phyloP scores from a whole-genome alignment of 2,113 vertebrate genomes.

The Gymnarchus niloticus region DNA sequence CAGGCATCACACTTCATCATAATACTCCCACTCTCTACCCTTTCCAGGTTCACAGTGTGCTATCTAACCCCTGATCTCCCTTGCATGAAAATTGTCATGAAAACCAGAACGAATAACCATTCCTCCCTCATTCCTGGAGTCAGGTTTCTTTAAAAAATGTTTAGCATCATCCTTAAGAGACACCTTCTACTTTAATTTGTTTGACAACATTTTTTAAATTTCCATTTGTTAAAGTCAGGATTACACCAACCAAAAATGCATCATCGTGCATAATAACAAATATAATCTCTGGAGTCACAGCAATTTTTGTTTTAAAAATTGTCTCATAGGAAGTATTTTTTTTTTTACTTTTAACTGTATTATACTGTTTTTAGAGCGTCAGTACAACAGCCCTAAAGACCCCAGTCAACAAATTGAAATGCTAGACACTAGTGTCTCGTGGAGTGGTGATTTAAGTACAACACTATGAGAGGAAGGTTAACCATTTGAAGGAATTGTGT shows the following conservation, averaged over 20 bases:
- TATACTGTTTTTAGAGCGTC: background rate
- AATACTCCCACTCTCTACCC: constrained; percentile 37
- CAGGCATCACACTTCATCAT: constrained; percentile 24
- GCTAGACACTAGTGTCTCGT: background rate
- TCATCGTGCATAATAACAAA: background rate
- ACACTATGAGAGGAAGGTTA: background rate
- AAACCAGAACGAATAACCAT: constrained; percentile 40
- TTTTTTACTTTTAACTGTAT: background rate
- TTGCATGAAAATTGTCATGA: constrained; percentile 38
- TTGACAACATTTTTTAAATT: constrained; percentile 24
- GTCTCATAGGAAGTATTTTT: background rate
- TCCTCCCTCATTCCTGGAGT: constrained; percentile 30
- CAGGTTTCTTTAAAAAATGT: constrained; percentile 41
- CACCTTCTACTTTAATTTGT: constrained; percentile 25
- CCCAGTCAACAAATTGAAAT: background rate
- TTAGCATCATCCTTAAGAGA: constrained; percentile 24
- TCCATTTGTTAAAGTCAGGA: background rate
- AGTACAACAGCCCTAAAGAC: background rate
- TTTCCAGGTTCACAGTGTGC: constrained; percentile 25
- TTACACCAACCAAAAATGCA: background rate
- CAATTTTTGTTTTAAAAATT: constrained; percentile 5
- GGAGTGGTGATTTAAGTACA: constrained; percentile 4
- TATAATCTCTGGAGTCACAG: constrained; percentile 3
- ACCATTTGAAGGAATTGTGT: background rate
- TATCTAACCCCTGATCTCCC: background rate